These are phyloP conservation scores for Euclidia mi DNA, from an alignment of 2,888 invertebrate genomes.

Conservation along the genomic window DNA sequence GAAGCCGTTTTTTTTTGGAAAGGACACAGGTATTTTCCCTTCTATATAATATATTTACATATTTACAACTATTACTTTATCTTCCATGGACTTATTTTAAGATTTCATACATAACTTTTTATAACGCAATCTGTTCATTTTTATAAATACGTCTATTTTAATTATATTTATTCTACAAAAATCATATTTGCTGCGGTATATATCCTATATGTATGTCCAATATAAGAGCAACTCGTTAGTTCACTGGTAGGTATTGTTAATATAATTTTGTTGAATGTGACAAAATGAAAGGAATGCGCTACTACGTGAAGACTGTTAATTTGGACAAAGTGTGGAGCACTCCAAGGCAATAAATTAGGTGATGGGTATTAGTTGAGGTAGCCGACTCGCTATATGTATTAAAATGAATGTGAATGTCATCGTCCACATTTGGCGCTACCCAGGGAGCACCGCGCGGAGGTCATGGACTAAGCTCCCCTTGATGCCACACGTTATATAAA, in stretches of 20 bases:
- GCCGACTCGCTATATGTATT: slow-evolving; percentile 42
- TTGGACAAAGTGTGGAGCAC: slow-evolving; percentile 43
- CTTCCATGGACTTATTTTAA: slow-evolving; percentile 68
- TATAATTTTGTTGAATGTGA: slow-evolving; percentile 22
- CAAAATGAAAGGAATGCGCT: slow-evolving; percentile 34
- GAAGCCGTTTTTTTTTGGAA: slow-evolving; percentile 71
- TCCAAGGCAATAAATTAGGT: slow-evolving; percentile 36
- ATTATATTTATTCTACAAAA: slow-evolving; percentile 43
- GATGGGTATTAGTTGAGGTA: slow-evolving; percentile 26
- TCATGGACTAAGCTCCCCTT: slow-evolving; percentile 88
- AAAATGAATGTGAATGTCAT: slow-evolving; percentile 74
- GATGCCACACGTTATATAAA: slow-evolving; percentile 69
- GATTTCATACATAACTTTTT: slow-evolving; percentile 55
- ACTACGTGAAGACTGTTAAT: slow-evolving; percentile 37
- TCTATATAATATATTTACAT: slow-evolving; percentile 80
- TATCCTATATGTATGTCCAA: slow-evolving; percentile 29
- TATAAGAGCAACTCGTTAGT: slow-evolving; percentile 31
- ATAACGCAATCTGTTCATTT: slow-evolving; percentile 51
- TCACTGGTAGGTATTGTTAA: slow-evolving; percentile 19
- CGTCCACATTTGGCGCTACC: slow-evolving; percentile 88
- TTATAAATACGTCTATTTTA: slow-evolving; percentile 54
- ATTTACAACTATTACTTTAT: slow-evolving; percentile 76
- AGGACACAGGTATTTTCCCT: slow-evolving; percentile 68
- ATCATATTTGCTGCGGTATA: slow-evolving; percentile 30
- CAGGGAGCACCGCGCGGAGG: slow-evolving; percentile 89